A percentile compares a stretch with the other conserved stretches of the same genome.
Evolutionary conservation across 2,888 invertebrate species (phyloP).

Genomic region (Isoperla grammatica): DNA sequence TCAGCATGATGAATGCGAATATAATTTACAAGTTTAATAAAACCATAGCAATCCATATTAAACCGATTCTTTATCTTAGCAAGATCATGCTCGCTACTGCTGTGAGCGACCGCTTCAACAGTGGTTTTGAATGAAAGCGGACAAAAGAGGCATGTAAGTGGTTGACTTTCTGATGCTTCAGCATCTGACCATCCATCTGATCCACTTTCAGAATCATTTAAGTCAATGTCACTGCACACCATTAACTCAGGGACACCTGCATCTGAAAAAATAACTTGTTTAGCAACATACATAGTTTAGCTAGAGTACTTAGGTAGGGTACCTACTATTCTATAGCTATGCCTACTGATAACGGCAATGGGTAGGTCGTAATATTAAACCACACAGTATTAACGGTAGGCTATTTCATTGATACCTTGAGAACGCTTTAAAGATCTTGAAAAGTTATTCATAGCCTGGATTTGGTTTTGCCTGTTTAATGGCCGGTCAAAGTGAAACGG

Average conservation of each 20-base stretch:
- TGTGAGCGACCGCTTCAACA: slow-evolving; percentile 61
- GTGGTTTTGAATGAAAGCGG: slow-evolving; percentile 53
- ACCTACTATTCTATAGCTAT: too few relatives aligned
- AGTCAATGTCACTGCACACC: slow-evolving; percentile 27
- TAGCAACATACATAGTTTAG: too few relatives aligned
- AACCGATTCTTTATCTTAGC: slow-evolving; percentile 60
- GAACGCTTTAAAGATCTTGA: too few relatives aligned
- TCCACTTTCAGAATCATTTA: slow-evolving; percentile 38
- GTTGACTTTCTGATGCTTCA: slow-evolving; percentile 44
- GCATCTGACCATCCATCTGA: slow-evolving; percentile 53
- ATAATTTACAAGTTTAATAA: slow-evolving; percentile 63
- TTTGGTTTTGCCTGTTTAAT: too few relatives aligned
- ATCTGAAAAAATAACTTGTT: slow-evolving; percentile 2
- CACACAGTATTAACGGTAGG: too few relatives aligned
- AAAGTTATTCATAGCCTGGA: too few relatives aligned
- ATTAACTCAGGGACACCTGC: slow-evolving; percentile 23
- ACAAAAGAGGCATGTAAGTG: slow-evolving; percentile 69
- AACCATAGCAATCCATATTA: slow-evolving; percentile 70
- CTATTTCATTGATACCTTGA: too few relatives aligned
- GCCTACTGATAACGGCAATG: too few relatives aligned
- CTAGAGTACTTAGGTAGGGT: too few relatives aligned
- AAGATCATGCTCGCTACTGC: slow-evolving; percentile 59
- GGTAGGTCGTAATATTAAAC: too few relatives aligned
- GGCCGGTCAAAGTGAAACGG: too few relatives aligned
- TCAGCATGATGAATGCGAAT: slow-evolving; percentile 59